These are phyloP conservation scores for Cosmopolites sordidus DNA, from an alignment of 2,888 invertebrate species.

Conservation along the genomic window DNA sequence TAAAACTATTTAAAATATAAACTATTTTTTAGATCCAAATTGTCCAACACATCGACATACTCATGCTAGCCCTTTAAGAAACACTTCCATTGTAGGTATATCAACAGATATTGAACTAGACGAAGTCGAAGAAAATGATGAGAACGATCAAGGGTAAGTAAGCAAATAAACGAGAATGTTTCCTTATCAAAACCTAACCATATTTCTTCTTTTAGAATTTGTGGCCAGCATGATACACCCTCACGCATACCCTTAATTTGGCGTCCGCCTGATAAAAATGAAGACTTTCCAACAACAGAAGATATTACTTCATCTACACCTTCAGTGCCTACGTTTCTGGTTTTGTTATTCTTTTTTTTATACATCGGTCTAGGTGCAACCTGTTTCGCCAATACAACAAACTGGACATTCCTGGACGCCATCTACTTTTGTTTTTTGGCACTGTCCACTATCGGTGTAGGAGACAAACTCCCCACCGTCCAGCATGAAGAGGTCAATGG, in stretches of 20 bases:
- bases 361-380: constrained; percentile 75
- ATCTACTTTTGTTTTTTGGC: constrained; percentile 84
- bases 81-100: constrained; percentile 43
- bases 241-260: constrained; percentile 72
- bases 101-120: constrained; percentile 51
- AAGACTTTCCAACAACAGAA: constrained; percentile 36
- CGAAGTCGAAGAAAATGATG: constrained; percentile 56
- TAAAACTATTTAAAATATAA: no score
- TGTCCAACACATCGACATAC: constrained; percentile 36
- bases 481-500: constrained; percentile 44
- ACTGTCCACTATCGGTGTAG: constrained; percentile 74
- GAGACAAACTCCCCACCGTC: constrained; percentile 23
- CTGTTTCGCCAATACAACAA: constrained; percentile 68
- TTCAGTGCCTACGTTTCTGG: constrained; percentile 60
- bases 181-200: no score
- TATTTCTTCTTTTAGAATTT: constrained; percentile 36
- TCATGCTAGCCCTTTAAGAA: constrained; percentile 43
- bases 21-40: constrained; percentile 29
- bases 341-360: constrained; percentile 60
- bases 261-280: constrained; percentile 47
- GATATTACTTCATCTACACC: constrained; percentile 31
- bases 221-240: constrained; percentile 69
- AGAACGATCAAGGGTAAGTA: constrained; percentile 49
- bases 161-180: neutral
- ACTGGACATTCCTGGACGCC: constrained; percentile 76